Evolutionary conservation across 1,140 invertebrate genomes (phyloP).

Genomic region (Musca domestica): DNA sequence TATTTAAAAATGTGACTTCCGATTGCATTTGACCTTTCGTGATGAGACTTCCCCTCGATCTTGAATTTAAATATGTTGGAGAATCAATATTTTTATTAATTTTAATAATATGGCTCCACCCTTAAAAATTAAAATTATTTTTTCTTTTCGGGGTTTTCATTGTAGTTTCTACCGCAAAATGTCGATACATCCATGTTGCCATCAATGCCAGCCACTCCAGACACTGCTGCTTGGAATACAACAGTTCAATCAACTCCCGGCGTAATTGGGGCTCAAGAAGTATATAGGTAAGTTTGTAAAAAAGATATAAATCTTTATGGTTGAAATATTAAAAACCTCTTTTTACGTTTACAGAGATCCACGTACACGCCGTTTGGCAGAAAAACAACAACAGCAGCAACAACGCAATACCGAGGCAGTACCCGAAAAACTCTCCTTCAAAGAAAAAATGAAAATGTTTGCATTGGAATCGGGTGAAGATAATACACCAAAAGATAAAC

Average conservation of each 20-base stretch:
- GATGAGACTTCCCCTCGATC: too few relatives aligned
- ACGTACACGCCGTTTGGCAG: slow-evolving; percentile 73
- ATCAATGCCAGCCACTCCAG: slow-evolving; percentile 63
- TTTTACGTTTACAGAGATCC: slow-evolving; percentile 68
- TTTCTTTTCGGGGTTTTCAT: slow-evolving; percentile 28
- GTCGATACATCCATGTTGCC: slow-evolving; percentile 45
- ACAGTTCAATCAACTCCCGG: slow-evolving; percentile 72
- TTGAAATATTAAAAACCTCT: slow-evolving; percentile 18
- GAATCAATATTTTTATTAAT: too few relatives aligned
- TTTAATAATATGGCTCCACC: not conserved
- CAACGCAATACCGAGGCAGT: slow-evolving; percentile 65
- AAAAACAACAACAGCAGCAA: slow-evolving; percentile 73
- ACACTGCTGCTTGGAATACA: slow-evolving; percentile 56
- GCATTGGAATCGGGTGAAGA: slow-evolving; percentile 87
- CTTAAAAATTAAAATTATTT: slow-evolving; percentile 18
- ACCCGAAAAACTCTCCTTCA: slow-evolving; percentile 88
- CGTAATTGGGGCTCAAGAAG: slow-evolving; percentile 91
- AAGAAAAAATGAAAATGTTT: slow-evolving; percentile 98
- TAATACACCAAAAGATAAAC: slow-evolving; percentile 84
- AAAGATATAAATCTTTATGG: slow-evolving; percentile 17
- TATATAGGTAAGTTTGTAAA: slow-evolving; percentile 69
- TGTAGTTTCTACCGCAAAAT: slow-evolving; percentile 37
- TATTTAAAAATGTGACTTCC: not conserved
- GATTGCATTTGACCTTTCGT: not conserved
- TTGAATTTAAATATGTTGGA: not conserved